Conservation (phyloP, 2,113 vertebrate species). For the Chamaea fasciata region DNA sequence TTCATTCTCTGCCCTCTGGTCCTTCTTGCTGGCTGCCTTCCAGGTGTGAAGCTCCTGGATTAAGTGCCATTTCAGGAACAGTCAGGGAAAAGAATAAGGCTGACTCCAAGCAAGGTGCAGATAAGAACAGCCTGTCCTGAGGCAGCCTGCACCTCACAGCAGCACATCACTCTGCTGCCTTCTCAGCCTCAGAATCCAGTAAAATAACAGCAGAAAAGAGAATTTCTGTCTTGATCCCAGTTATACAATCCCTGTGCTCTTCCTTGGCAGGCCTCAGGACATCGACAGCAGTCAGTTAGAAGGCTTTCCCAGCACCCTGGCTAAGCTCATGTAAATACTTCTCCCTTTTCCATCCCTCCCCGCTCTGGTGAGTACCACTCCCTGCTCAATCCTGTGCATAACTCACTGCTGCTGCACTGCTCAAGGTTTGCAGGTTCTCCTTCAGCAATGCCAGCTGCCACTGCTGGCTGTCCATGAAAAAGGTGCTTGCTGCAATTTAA, state of each 20-base stretch:
- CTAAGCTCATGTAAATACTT: constrained; percentile 35
- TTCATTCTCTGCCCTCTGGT: neutral
- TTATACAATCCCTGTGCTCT: neutral
- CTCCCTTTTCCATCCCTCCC: neutral
- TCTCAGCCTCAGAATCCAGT: neutral
- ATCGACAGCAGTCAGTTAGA: neutral
- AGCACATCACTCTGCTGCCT: neutral
- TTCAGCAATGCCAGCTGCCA: neutral
- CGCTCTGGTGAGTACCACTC: constrained; percentile 24
- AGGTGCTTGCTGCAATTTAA: neutral
- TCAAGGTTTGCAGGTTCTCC: neutral
- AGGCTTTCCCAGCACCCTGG: neutral
- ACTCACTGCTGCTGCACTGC: neutral
- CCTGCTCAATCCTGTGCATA: neutral
- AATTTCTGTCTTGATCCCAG: neutral
- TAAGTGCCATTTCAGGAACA: neutral
- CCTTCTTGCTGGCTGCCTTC: neutral
- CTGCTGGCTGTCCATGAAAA: neutral
- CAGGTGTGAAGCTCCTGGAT: neutral
- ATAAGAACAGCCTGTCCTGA: neutral
- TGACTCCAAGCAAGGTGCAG: neutral
- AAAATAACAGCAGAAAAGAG: neutral
- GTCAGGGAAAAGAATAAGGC: neutral
- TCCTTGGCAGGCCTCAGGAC: constrained; percentile 32
- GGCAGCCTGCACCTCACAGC: neutral